Evolutionary conservation across 2,113 vertebrate genomes (phyloP), one percentile per base, ranked within the genome.

Genomic region (Microcebus ravelobensis): DNA sequence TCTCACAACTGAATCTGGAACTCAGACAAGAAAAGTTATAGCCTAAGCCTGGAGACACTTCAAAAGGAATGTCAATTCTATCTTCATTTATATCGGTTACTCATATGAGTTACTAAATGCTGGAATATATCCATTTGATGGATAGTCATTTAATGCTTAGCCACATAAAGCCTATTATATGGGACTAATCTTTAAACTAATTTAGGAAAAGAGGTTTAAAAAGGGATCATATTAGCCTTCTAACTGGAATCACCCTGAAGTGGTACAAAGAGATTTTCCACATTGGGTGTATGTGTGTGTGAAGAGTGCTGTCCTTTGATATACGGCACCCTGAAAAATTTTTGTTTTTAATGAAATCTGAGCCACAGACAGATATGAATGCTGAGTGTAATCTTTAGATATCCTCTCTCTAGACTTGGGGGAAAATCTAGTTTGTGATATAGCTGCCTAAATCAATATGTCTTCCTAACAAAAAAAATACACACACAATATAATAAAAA

Each of bases 141-240:
- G 97, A 98, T 98, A 97, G 97, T 96, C 94, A 70, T 97, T 97
- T 98, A 98, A 98, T 97, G 96, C 87, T 97, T 96, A 97, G 96
- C 84, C 92, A 97, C 95, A 97, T 97, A 97, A 97, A 97, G 95
- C 88, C 92, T 97, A 96, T 97, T 96, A 97, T 95, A 96, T 89
- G 89, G 85, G 90, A 94, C 97, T 96, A 97, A 97, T 98, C 97
- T 97, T 97, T 97, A 97, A 98, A 97, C 97, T 96, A 96, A 97
- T 96, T 97, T 97, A 97, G 88, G 77, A 82, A 97, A 97, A 97
- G 96, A 97, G 92, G 92, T 96, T 98, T 48, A 96, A 97, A 97
- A 92, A 87, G 95, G 80, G 92, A 97, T 97, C 96, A 73, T 94
- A 90, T 97, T 97, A 97, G 90, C 94, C 95, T 97, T 97, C 88